These are phyloP conservation scores for Passer montanus DNA, from an alignment of 2,113 vertebrate species.

Conservation along the genomic window DNA sequence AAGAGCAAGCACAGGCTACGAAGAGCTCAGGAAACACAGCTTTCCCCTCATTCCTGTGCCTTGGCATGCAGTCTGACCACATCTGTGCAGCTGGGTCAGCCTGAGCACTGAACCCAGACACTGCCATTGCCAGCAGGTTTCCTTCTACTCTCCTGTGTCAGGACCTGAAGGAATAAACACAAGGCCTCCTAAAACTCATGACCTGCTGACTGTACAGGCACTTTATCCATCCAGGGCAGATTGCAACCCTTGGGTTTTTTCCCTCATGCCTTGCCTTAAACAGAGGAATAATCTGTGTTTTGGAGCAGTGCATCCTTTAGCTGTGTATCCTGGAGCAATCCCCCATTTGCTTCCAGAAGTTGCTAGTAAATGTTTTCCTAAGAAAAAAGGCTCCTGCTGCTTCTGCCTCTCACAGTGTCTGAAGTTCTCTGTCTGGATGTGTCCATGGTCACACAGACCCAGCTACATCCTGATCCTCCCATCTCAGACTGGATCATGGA, in stretches of 20 bases:
- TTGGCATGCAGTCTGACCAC: background rate
- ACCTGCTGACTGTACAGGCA: background rate
- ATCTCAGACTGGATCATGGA: background rate
- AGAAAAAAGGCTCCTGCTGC: background rate
- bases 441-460: background rate
- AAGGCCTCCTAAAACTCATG: background rate
- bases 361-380: background rate
- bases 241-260: background rate
- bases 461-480: background rate
- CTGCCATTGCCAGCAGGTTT: background rate
- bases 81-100: background rate
- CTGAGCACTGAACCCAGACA: background rate
- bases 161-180: background rate
- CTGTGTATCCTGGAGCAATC: background rate
- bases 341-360: background rate
- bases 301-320: background rate
- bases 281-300: background rate
- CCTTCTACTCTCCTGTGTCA: background rate
- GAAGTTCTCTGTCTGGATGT: background rate
- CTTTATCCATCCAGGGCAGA: background rate
- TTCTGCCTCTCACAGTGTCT: background rate
- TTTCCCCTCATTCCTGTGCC: background rate
- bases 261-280: background rate
- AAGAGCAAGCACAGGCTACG: fast-evolving
- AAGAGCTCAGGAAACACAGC: background rate